Base-by-base conservation (phyloP, 2,797 vertebrate genomes). In the Argyrosomus regius region DNA sequence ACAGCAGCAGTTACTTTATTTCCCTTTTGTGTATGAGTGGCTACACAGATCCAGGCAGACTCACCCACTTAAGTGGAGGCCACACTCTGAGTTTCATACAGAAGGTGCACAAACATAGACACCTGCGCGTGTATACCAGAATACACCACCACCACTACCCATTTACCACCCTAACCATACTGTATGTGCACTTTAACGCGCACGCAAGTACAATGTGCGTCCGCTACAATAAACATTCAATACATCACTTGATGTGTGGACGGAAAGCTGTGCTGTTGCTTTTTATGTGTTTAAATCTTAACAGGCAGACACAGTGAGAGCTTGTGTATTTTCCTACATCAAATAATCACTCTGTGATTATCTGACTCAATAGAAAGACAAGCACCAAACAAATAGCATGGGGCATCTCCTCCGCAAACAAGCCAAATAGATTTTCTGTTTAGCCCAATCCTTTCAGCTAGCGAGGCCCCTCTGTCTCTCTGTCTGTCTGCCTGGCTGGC, bases 401-500 rank as follows among this genome's bases (percentile, higher is more conserved):
- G 87, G 94, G 94, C 90, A 74, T 84, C 88, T 95, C 93, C 94
- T 93, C 82, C 82, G 92, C 92, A 95, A 95, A 94, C 92, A 94
- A 92, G 84, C 88, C 91, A 96, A 95, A 95, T 95, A 86, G 92
- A 95, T 96, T 96, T 95, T 95, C 41, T 94, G 90, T 95, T 94
- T 92, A 91, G 91, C 94, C 91, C 93, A 82, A 92, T 95, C 93
- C 89, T 94, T 94, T 94, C 94, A 94, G 92, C 94, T 92, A 89
- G 93, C 91, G 92, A 92, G 91, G 26, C 26, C 46, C 66, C 93
- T 94, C 35, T 7, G 78, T 81, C 20, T 75, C 35, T 72, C 45
- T n/a, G 46, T 67, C 28, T 70, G 13, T 72, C 56, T 60, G 28
- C n/a, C 50, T 60, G 35, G 49, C 28, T 81, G 69, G 31, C 49